A percentile compares a stretch with the other conserved stretches of the same genome.
phyloP scores from a whole-genome alignment of 1,140 invertebrate species.

The Drosophila eugracilis region DNA sequence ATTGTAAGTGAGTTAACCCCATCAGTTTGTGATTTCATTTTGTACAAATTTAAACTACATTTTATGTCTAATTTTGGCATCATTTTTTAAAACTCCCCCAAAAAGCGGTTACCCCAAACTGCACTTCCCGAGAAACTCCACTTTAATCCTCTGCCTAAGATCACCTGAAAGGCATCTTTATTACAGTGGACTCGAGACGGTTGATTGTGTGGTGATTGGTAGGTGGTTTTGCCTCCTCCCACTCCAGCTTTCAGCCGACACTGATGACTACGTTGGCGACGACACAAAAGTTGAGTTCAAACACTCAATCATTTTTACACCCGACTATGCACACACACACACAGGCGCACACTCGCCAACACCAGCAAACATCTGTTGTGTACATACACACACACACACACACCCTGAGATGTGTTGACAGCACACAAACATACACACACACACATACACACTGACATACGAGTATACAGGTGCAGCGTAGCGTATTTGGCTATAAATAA shows the following conservation, averaged over 20 bases:
- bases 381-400: conserved; percentile 23
- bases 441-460: conserved; percentile 3
- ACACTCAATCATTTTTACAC: conserved; percentile 80
- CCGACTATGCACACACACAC: conserved; percentile 41
- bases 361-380: conserved; percentile 47
- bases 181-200: too few species aligned
- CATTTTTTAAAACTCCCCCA: too few species aligned
- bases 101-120: too few species aligned
- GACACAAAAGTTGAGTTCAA: conserved; percentile 72
- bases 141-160: too few species aligned
- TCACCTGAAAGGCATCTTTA: too few species aligned
- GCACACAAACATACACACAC: conserved; percentile 27
- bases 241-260: conserved; percentile 5
- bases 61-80: too few species aligned
- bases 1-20: too few species aligned
- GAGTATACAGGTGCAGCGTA: conserved; percentile 68
- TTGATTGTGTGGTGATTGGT: not conserved
- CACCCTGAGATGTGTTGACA: conserved; percentile 10
- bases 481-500: conserved; percentile 77
- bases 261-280: conserved; percentile 27
- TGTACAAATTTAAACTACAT: too few species aligned
- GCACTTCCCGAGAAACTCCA: too few species aligned
- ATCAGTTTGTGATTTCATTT: too few species aligned
- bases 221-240: conserved; percentile 4
- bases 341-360: conserved; percentile 26